These are phyloP conservation scores for Ennomos quercinarius DNA, from an alignment of 2,888 invertebrate genomes.

Conservation along the genomic window DNA sequence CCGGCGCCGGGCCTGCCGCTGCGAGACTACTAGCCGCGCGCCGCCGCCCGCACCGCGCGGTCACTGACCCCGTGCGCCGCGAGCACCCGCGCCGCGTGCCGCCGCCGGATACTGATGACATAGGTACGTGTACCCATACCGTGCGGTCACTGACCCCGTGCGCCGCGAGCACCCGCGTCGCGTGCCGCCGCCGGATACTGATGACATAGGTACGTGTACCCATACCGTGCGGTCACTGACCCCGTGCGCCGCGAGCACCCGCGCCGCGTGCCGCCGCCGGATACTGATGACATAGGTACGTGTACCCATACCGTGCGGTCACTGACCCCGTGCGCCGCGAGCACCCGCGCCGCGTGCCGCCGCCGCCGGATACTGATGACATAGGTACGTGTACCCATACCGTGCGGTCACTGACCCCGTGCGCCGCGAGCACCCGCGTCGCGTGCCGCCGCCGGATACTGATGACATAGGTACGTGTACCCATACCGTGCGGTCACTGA, in stretches of 20 bases:
- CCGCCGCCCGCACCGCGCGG: conserved; percentile 9
- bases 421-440: conserved; percentile 19
- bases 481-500: conserved; percentile 14
- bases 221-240: neutral
- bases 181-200: conserved; percentile 40
- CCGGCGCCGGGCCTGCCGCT: conserved; percentile 77
- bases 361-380: conserved; percentile 54
- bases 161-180: neutral
- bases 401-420: conserved; percentile 1
- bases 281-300: conserved; percentile 64
- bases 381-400: conserved; percentile 52
- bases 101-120: conserved; percentile 64
- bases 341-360: neutral
- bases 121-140: conserved; percentile 50
- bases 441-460: conserved; percentile 12
- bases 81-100: conserved; percentile 48
- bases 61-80: conserved; percentile 50
- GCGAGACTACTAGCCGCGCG: conserved; percentile 73
- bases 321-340: conserved; percentile 19
- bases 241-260: neutral
- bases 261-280: neutral
- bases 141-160: neutral
- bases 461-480: conserved; percentile 68
- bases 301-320: conserved; percentile 36
- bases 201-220: conserved; percentile 61